Evolutionary conservation across 2,797 vertebrate species (phyloP).

Genomic region (Rhodeus uyekii): DNA sequence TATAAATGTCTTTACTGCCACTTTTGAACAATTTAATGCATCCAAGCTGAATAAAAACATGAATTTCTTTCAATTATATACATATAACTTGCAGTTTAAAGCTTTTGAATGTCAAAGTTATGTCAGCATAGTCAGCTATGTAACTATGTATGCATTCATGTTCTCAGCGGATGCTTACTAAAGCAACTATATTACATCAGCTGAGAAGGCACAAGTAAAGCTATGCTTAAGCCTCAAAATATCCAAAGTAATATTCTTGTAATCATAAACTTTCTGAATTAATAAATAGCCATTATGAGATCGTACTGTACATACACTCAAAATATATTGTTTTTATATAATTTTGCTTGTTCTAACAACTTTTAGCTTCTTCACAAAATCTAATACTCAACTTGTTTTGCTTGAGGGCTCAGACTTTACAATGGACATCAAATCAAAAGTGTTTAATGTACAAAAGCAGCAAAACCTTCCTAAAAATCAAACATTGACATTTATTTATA

Average conservation of each 20-base stretch:
- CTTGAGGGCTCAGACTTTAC: not conserved
- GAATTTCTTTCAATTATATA: not conserved
- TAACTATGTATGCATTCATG: not conserved
- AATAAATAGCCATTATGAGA: slow-evolving; percentile 1
- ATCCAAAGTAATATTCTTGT: not conserved
- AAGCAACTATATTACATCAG: not conserved
- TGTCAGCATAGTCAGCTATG: not conserved
- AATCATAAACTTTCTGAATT: not conserved
- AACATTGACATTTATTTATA: not conserved
- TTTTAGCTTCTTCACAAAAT: no score
- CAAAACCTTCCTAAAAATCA: not conserved
- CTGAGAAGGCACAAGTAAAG: not conserved
- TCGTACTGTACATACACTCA: not conserved
- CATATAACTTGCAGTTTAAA: not conserved
- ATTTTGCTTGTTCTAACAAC: no score
- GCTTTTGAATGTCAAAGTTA: not conserved
- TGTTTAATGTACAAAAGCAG: not conserved
- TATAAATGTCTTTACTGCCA: not conserved
- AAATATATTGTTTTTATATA: no score
- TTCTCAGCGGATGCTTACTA: not conserved
- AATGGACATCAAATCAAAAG: not conserved
- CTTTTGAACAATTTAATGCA: not conserved
- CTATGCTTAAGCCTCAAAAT: not conserved
- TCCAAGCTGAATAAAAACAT: not conserved
- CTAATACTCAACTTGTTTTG: not conserved